These are phyloP conservation scores for Pitta sordida DNA, from an alignment of 2,113 vertebrate species.

Conservation along the genomic window DNA sequence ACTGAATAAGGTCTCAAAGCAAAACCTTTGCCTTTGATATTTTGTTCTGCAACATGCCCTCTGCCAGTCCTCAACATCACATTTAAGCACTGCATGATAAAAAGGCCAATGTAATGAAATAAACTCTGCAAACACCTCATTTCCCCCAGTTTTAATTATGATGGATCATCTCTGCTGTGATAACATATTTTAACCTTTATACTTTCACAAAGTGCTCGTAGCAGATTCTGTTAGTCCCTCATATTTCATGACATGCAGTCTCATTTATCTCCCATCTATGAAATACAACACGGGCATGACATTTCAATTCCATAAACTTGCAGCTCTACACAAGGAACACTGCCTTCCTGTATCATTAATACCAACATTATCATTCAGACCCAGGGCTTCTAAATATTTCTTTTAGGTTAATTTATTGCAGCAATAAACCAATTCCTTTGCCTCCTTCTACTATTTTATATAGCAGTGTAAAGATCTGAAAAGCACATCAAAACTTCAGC, in stretches of 20 bases:
- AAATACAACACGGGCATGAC: conserved; percentile 10
- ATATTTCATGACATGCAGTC: background rate
- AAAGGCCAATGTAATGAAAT: conserved; percentile 7
- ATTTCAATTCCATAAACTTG: conserved; percentile 40
- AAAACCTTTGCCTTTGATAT: background rate
- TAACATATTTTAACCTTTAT: conserved; percentile 36
- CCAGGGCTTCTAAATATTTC: background rate
- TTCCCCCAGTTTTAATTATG: conserved; percentile 20
- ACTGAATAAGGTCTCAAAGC: background rate
- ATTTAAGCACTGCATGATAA: background rate
- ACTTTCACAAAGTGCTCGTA: conserved; percentile 16
- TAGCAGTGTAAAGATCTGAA: background rate
- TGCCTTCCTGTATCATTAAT: conserved; percentile 22
- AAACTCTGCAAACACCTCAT: conserved; percentile 12
- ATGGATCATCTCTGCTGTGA: background rate
- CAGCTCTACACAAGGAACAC: background rate
- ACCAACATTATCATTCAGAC: conserved; percentile 38
- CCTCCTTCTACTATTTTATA: background rate
- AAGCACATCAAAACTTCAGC: background rate
- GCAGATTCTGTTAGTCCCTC: conserved; percentile 1
- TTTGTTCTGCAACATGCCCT: background rate
- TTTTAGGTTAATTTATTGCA: conserved; percentile 26
- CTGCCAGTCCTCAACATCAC: background rate
- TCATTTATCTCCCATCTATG: conserved; percentile 22
- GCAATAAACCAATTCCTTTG: conserved; percentile 19